phyloP scores from a whole-genome alignment of 37 sponge, comb jelly and placozoan genomes.

The Chondrilla cf. caribensis region DNA sequence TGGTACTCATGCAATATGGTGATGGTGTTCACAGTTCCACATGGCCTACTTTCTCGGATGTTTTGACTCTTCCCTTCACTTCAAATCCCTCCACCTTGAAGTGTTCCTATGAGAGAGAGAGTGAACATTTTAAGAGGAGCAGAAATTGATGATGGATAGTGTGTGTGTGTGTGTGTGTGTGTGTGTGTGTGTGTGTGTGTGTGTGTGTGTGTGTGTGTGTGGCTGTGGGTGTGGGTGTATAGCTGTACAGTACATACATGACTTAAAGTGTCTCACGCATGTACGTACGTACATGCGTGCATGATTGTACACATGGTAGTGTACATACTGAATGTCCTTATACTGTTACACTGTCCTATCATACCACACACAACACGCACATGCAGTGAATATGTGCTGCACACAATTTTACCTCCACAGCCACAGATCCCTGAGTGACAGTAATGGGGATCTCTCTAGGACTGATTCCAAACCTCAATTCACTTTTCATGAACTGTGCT shows the following conservation, averaged over 20 bases:
- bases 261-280: neutral
- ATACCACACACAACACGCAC: too few species aligned
- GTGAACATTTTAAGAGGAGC: too few species aligned
- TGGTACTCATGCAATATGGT: too few species aligned
- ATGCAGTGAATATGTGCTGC: too few species aligned
- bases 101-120: constrained; percentile 40
- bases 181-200: too few species aligned
- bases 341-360: too few species aligned
- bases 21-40: neutral
- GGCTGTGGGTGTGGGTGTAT: too few species aligned
- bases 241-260: too few species aligned
- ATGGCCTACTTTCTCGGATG: constrained; percentile 26
- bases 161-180: neutral
- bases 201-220: too few species aligned
- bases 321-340: too few species aligned
- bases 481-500: constrained; percentile 60
- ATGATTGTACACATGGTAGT: too few species aligned
- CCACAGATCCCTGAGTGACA: constrained; percentile 61
- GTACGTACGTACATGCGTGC: neutral
- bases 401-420: constrained; percentile 32
- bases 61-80: constrained; percentile 65
- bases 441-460: constrained; percentile 57
- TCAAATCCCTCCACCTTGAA: constrained; percentile 89
- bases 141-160: neutral
- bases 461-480: constrained; percentile 71